Conservation (phyloP, 1,140 invertebrate species). For the Dysdera silvatica region DNA sequence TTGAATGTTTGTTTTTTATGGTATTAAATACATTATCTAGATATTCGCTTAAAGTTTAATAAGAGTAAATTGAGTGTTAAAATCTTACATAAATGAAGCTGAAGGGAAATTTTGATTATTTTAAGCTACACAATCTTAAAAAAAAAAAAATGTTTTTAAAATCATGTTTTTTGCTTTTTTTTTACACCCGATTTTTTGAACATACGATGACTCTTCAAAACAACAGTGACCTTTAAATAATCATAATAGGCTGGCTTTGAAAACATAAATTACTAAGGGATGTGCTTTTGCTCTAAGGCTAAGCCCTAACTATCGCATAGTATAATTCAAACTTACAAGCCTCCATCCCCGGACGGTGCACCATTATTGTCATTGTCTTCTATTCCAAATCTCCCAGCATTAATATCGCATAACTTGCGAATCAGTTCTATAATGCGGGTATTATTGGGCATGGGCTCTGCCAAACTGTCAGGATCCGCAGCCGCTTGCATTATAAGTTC, state of each 20-base stretch:
- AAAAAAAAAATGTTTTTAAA: no score
- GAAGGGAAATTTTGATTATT: no score
- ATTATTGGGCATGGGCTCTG: constrained; percentile 12
- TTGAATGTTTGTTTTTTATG: no score
- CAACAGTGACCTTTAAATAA: not conserved
- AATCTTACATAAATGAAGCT: no score
- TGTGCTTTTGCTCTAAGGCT: constrained; percentile 43
- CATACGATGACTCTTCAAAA: not conserved
- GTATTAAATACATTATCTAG: no score
- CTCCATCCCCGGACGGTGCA: not conserved
- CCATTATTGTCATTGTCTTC: constrained; percentile 32
- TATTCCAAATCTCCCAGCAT: constrained; percentile 61
- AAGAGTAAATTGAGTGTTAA: no score
- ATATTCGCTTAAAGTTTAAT: no score
- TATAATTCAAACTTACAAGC: not conserved
- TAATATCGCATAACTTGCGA: constrained; percentile 58
- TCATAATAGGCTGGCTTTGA: not conserved
- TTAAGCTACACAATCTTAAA: no score
- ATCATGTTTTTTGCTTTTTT: no score
- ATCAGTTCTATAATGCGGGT: constrained; percentile 33
- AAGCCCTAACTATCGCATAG: not conserved
- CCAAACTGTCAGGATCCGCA: constrained; percentile 58
- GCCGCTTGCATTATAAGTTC: constrained; percentile 68
- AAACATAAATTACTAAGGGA: not conserved
- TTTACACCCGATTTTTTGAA: no score